A percentile compares a stretch with the other conserved stretches of the same genome.
Conservation (phyloP, 2,113 vertebrate species). For the Hippolais icterina region DNA sequence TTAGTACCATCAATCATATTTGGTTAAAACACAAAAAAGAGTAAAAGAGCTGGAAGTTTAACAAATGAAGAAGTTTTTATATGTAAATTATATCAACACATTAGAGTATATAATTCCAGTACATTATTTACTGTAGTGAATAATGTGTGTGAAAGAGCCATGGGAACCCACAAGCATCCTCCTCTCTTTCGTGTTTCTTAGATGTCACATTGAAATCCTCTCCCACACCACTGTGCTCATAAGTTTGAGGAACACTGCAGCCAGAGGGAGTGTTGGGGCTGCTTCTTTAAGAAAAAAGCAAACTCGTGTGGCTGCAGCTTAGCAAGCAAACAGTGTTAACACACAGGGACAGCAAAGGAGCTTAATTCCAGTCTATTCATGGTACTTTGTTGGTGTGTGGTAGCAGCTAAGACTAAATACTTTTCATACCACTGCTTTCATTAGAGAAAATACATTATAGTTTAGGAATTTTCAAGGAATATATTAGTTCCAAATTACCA, state of each 20-base stretch:
- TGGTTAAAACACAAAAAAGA: background rate
- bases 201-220: background rate
- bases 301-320: background rate
- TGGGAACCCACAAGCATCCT: background rate
- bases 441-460: background rate
- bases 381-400: background rate
- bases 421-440: background rate
- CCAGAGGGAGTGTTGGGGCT: background rate
- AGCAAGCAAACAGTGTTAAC: background rate
- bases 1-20: background rate
- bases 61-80: background rate
- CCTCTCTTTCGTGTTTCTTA: background rate
- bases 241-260: background rate
- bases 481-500: background rate
- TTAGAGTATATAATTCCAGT: background rate
- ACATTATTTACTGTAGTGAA: background rate
- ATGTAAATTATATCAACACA: background rate
- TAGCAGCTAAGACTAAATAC: background rate
- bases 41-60: background rate
- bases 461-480: constrained; percentile 11
- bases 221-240: accelerated
- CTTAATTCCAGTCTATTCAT: background rate
- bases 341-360: background rate
- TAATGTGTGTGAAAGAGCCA: background rate
- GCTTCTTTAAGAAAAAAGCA: background rate